Evolutionary conservation across 2,113 vertebrate genomes (phyloP).

Genomic region (Tychaedon coryphoeus): DNA sequence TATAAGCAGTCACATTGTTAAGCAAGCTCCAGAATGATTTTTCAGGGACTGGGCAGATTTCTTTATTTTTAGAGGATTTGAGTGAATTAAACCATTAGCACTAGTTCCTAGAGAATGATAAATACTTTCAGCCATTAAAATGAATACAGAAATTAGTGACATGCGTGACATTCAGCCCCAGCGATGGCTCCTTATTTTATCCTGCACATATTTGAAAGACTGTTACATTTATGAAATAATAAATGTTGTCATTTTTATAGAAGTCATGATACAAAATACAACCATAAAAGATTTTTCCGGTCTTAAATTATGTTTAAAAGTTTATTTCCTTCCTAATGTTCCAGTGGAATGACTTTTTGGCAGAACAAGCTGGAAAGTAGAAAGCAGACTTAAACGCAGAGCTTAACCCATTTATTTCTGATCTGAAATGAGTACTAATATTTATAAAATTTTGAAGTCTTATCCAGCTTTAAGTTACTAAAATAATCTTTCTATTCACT

Average conservation of each 20-base stretch:
- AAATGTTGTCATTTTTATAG: background rate
- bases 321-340: constrained; percentile 64
- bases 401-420: constrained; percentile 35
- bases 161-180: background rate
- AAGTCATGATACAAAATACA: constrained; percentile 6
- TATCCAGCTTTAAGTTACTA: background rate
- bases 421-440: background rate
- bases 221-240: background rate
- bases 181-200: background rate
- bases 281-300: constrained; percentile 30
- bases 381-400: background rate
- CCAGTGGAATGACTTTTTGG: constrained; percentile 43
- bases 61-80: background rate
- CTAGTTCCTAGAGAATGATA: background rate
- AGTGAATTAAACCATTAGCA: background rate
- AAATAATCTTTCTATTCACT: background rate
- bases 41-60: background rate
- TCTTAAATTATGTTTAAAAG: constrained; percentile 52
- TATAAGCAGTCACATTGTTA: background rate
- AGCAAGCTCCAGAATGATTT: background rate
- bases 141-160: background rate
- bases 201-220: background rate
- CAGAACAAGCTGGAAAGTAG: constrained; percentile 24
- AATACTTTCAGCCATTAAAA: background rate
- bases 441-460: background rate